Base-by-base conservation (phyloP, 2,888 invertebrate genomes). In the Drosophila greeni region DNA sequence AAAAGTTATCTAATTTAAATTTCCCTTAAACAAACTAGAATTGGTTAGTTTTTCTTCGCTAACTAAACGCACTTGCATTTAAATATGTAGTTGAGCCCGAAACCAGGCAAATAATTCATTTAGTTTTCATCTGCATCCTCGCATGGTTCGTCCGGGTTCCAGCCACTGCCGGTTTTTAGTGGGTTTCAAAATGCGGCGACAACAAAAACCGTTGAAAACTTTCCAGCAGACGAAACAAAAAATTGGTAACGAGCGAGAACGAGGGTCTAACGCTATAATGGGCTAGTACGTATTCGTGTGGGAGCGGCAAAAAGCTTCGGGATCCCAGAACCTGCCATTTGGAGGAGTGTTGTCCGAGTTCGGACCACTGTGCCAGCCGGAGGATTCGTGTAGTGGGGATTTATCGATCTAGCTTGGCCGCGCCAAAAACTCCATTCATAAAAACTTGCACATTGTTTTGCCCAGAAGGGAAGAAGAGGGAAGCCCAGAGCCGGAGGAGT, bases 341-440 rank as follows among this genome's bases (percentile, higher is more conserved):
- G 65, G 65, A 31, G 14, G n/a, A 34, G 49, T 45, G 49, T 39
- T 57, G 61, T 24, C 55, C 34, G 31, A 16, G 31, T 62, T 56
- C 39, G 60, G 20, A 14, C 65, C 79, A 79, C 84, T 72, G 79
- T 84, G 70, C 76, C 54, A 11, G 33, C 57, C 59, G 76, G 79
- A 65, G 67, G 45, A 71, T 70, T 74, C 70, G 72, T 80, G 83
- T 82, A 76, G 79, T 74, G 84, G 87, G 82, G 85, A 86, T 86
- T 88, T 88, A 88, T 88, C 87, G 88, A 88, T 88, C 67, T 83
- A 82, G 85, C 83, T 84, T 85, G 82, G 76, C 75, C 81, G 75
- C 86, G 85, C 82, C 76, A 82, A 86, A 76, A 88, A 73, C 82
- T 87, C 87, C 88, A 88, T 88, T 88, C 88, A 88, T 88, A 88